Base-by-base conservation (phyloP, 2,113 vertebrate species). In the Labrus mixtus region DNA sequence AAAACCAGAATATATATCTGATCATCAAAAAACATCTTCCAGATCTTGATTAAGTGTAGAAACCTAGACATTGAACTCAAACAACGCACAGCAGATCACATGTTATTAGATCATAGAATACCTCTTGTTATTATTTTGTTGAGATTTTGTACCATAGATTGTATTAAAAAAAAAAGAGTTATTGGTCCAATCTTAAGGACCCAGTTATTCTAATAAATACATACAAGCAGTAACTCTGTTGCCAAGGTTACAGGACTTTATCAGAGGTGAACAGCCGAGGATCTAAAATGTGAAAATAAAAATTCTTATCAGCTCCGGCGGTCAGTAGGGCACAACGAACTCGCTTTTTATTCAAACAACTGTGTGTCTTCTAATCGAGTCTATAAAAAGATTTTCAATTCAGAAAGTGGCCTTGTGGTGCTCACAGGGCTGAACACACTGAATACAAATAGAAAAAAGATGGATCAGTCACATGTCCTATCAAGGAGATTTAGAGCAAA, bases 291-390 rank as follows among this genome's bases (percentile, higher is more conserved):
- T 70, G 45, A 76, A 39, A 86, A 86, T 76, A 69, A 70, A 79
- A 59, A 81, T 55, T 75, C 57, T 56, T 78, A 72, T 64, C 23
- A 56, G 54, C 55, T 46, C 58, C 55, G 60, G 46, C 4, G 11
- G 54, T 80, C 72, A 57, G 8, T 15, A 51, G 62, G 50, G 61
- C 53, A 63, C 58, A 65, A 19, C 25, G 50, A 66, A 17, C 59
- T 70, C 43, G 51, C 41, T 61, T 68, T 82, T 77, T 86, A 79
- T 87, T 84, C 66, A 65, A 53, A 78, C 51, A 68, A 67, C 56
- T 78, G 68, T 63, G 63, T 78, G 74, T 80, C 56, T 39, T 73
- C 22, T 75, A 29, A 51, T 65, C 0, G 23, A 74, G 64, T 70
- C 68, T 48, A 45, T 72, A 58, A 72, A 83, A 79, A 76, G 13